A percentile compares a stretch with the other conserved stretches of the same genome.
Evolutionary conservation across 2,797 vertebrate genomes (phyloP).

Genomic region (Prionace glauca): DNA sequence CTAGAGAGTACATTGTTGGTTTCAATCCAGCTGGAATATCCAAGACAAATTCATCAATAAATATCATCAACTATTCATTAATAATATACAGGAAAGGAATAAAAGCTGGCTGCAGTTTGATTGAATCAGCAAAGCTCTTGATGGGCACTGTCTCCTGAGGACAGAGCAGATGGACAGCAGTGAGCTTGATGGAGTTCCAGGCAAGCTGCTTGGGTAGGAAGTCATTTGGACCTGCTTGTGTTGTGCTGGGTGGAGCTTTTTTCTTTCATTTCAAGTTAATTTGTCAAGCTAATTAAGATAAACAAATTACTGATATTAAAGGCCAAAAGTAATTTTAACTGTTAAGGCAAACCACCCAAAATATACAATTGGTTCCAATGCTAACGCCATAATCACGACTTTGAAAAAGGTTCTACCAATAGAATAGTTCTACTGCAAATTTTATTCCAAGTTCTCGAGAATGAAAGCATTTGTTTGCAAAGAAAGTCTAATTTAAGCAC

Average conservation of each 20-base stretch:
- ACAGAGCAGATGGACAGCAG: background rate
- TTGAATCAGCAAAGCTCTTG: slow-evolving; percentile 17
- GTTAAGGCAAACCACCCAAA: background rate
- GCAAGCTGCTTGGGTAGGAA: slow-evolving; percentile 13
- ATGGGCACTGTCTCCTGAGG: background rate
- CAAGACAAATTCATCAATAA: slow-evolving; percentile 33
- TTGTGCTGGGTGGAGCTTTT: background rate
- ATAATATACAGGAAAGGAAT: background rate
- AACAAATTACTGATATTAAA: background rate
- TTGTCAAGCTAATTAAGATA: background rate
- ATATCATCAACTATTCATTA: slow-evolving; percentile 26
- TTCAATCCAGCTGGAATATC: slow-evolving; percentile 27
- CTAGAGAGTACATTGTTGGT: background rate
- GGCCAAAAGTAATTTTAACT: background rate
- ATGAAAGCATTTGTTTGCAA: background rate
- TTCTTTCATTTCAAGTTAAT: background rate
- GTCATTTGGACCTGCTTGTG: background rate
- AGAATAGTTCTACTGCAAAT: background rate
- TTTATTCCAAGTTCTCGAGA: too few species aligned
- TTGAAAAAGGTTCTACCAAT: too few species aligned
- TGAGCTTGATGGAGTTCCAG: slow-evolving; percentile 5
- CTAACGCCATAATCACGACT: background rate
- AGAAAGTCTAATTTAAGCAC: background rate
- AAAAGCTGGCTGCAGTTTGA: background rate
- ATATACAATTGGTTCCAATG: background rate